Evolutionary conservation across 2,888 invertebrate species (phyloP), one percentile per base, ranked within the genome.

Genomic region (Geophilus truncorum): DNA sequence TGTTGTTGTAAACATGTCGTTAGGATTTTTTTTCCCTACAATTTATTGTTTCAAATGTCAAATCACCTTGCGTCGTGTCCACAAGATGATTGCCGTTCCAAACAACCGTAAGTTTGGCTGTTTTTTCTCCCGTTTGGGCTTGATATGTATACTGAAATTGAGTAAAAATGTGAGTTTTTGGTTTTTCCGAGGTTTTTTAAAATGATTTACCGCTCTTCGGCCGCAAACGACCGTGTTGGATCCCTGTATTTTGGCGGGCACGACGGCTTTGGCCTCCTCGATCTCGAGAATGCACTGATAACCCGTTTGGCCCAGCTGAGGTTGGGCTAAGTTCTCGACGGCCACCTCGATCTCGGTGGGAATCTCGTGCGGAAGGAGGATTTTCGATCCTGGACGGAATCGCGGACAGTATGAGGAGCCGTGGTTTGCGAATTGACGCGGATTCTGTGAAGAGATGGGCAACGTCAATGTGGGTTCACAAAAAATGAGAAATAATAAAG

Each of bases 1-100:
- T 25, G 62, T 62, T 62, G 62, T 62, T 62, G 62, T 23, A 62
- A 62, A 62, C 62, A 62, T 25, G 15, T 62, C 62, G 62, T 62
- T 62, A 62, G 7, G 12, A 25, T 23, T 62, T 57, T 21, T 57
- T 57, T 57, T 21, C 12, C 18, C 4, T 51, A n/a, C 32, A 32
- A 6, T 32, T 32, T 32, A 6, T 32, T 6, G 9, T 9, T 32
- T 32, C 28, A 36, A 78, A 6, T 45, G 36, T 2, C 80, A 25
- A 81, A 76, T 82, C 81, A 84, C 84, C 84, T 81, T 84, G 93
- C 80, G 94, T 94, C 7, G 94, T 94, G 86, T 97, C 96, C 82
- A 97, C 93, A 85, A 96, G 94, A 87, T 96, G 96, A 87, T 94
- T 94, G 81, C 93, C 91, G 87, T 96, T 96, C 95, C 96, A 96